Evolutionary conservation across 2,113 vertebrate genomes (phyloP), one percentile per base, ranked within the genome.

Genomic region (Macrotus californicus): DNA sequence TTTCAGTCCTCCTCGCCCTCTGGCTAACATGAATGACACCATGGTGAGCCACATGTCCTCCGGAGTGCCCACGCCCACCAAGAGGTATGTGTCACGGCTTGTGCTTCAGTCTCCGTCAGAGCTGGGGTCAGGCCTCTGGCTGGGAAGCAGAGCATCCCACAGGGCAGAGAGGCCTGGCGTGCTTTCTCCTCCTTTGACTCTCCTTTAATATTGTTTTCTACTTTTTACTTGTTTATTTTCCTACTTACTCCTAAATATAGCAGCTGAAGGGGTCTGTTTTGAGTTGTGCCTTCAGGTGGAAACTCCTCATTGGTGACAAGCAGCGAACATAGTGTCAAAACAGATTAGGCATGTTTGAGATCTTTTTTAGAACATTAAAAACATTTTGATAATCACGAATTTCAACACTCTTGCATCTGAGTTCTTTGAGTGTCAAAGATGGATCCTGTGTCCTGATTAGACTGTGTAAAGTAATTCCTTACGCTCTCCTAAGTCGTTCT

Each of bases 1-100:
- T 81, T 99, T 81, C 98, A 99, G 99, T 95, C 99, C 99, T 96
- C 98, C 99, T 97, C 98, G 99, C 91, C 98, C 99, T 54, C 97
- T 98, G 97, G 91, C 97, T 94, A 99, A 99, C 98, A 99, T 99
- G 99, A 99, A 99, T 22, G 99, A 99, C 97, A 98, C 99, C 95
- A 90, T 99, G 98, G 98, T 99, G 97, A 98, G 98, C 93, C 98
- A 98, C 91, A 96, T 98, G 98, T 99, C 99, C 96, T 99, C 99
- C 0, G 99, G 99, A 98, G 98, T 98, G 0, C 99, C 99, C 18
- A 99, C 99, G 0, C 99, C 99, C 2, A 99, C 99, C 26, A 99
- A 99, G 98, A 99, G 99, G 99, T 99, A 99, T 64, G 96, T 1
- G 5, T 24, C 46, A 13, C 19, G 56, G 70, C 76, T 14, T 0